These are phyloP conservation scores for Resseliella maxima DNA, from an alignment of 2,888 invertebrate species.

Conservation along the genomic window DNA sequence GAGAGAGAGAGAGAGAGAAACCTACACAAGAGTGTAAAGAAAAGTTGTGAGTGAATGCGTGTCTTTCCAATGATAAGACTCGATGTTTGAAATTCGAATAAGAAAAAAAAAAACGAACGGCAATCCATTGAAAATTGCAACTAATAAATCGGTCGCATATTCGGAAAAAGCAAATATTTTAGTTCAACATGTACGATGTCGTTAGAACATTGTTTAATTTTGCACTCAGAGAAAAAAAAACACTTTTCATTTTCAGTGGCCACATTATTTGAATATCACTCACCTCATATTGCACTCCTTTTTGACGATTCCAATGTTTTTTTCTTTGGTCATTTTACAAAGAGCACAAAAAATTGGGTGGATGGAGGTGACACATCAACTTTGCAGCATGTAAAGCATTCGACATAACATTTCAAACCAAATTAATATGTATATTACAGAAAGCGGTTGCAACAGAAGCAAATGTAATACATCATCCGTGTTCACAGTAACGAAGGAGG, in stretches of 20 bases:
- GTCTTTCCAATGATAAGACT: neutral
- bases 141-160: conserved; percentile 9
- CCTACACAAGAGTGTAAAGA: neutral
- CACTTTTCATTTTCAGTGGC: neutral
- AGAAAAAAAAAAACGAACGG: neutral
- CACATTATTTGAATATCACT: neutral
- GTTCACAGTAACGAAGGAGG: neutral
- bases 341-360: neutral
- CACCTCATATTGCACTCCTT: neutral
- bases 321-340: neutral
- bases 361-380: neutral
- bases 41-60: neutral
- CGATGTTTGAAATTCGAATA: neutral
- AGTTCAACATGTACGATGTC: neutral
- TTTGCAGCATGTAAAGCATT: conserved; percentile 31
- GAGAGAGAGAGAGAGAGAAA: neutral
- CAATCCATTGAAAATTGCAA: neutral
- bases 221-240: neutral
- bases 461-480: conserved; percentile 29
- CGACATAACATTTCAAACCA: conserved; percentile 37
- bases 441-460: conserved; percentile 22
- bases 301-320: neutral
- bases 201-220: conserved; percentile 38
- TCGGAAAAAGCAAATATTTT: neutral
- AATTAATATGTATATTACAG: conserved; percentile 32